Percentiles rank a stretch among this genome's conserved stretches.
phyloP scores from a whole-genome alignment of 2,797 vertebrate species.

The Lagocephalus sceleratus region DNA sequence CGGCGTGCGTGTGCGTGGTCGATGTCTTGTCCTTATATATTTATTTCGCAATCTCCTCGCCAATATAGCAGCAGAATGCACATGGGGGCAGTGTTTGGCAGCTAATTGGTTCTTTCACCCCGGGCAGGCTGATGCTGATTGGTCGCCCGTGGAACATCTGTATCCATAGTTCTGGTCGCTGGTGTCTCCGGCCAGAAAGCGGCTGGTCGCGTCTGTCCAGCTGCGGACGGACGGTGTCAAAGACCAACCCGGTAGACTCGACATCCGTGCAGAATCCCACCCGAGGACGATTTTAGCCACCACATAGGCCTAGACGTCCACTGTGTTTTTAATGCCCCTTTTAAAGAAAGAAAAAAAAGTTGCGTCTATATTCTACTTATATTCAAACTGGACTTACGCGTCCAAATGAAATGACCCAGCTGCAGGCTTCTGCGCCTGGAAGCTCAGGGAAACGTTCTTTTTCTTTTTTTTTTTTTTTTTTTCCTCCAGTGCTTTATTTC shows the following conservation, averaged over 20 bases:
- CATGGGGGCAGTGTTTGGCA: constrained; percentile 63
- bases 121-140: constrained; percentile 52
- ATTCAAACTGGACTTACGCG: background rate
- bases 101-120: constrained; percentile 41
- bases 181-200: constrained; percentile 65
- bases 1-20: background rate
- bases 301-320: too few relatives aligned
- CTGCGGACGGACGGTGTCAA: background rate
- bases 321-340: too few relatives aligned
- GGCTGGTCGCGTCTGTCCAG: constrained; percentile 11
- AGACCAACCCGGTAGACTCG: background rate
- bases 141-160: constrained; percentile 68
- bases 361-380: too few relatives aligned
- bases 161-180: constrained; percentile 62
- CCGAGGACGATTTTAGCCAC: too few relatives aligned
- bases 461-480: background rate
- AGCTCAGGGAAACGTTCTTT: background rate
- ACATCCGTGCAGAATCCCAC: too few relatives aligned
- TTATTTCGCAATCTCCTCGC: background rate
- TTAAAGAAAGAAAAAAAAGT: too few relatives aligned
- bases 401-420: background rate
- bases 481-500: constrained; percentile 21
- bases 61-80: constrained; percentile 19
- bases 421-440: background rate
- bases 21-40: background rate